Evolutionary conservation across 2,113 vertebrate genomes (phyloP).

Genomic region (Amblyornis subalaris): DNA sequence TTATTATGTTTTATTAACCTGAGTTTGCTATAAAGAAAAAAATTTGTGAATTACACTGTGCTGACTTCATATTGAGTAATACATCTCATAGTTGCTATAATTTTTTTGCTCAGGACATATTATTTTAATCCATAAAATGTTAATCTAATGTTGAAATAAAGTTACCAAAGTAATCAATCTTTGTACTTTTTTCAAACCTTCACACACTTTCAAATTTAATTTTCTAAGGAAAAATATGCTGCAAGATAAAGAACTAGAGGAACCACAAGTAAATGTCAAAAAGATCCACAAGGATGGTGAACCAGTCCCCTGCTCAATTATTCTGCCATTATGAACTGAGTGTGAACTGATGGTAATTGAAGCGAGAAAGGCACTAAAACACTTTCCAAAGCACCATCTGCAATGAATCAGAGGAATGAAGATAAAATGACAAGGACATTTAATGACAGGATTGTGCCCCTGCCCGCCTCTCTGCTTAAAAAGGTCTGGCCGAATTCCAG

Average conservation of each 20-base stretch:
- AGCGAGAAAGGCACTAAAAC: conserved; percentile 30
- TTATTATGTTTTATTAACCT: not conserved
- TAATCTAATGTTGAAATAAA: conserved; percentile 27
- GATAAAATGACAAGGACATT: conserved; percentile 65
- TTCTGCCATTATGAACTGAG: conserved; percentile 36
- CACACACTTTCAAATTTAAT: conserved; percentile 3
- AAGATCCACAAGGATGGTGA: not conserved
- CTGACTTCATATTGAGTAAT: not conserved
- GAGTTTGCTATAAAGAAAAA: not conserved
- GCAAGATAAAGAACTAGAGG: conserved; percentile 3
- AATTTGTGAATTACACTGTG: not conserved
- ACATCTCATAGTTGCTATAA: not conserved
- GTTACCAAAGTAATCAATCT: not conserved
- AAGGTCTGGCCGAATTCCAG: conserved; percentile 53
- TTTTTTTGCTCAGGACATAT: not conserved
- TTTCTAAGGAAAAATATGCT: conserved; percentile 6
- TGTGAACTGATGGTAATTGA: conserved; percentile 49
- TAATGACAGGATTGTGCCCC: conserved; percentile 49
- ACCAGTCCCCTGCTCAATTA: conserved; percentile 6
- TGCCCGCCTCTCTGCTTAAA: conserved; percentile 58
- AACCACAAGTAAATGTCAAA: conserved; percentile 10
- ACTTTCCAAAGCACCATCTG: conserved; percentile 62
- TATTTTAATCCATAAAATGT: not conserved
- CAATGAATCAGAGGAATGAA: conserved; percentile 62
- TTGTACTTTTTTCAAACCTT: not conserved